Percentiles rank a stretch among this genome's conserved stretches.
Conservation (phyloP, 1,140 invertebrate genomes). For the Drosophila dunni region DNA sequence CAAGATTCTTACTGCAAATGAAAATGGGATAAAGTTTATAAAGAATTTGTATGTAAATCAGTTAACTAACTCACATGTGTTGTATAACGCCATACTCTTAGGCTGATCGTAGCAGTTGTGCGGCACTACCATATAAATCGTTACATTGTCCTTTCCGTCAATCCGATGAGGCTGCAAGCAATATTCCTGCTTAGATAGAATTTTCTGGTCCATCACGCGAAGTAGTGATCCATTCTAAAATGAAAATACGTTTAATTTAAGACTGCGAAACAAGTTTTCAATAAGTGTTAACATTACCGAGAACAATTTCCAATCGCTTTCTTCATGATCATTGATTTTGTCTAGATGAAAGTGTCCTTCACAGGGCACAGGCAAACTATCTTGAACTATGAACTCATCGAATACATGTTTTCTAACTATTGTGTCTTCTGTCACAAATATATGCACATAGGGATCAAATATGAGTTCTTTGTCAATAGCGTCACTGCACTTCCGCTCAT, state of each 20-base stretch:
- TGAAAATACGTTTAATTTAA: not conserved
- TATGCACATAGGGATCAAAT: conserved; percentile 49
- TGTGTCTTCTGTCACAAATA: conserved; percentile 47
- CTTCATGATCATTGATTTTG: conserved; percentile 15
- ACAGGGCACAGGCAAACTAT: conserved; percentile 58
- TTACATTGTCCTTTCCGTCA: not conserved
- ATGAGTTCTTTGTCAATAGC: conserved; percentile 7
- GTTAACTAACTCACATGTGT: conserved; percentile 24
- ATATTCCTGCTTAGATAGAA: conserved; percentile 55
- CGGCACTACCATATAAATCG: conserved; percentile 15
- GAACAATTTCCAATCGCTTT: conserved; percentile 52
- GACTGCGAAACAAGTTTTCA: not conserved
- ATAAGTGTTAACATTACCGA: conserved; percentile 48
- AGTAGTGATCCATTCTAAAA: conserved; percentile 58
- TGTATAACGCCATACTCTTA: not conserved
- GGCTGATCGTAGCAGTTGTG: conserved; percentile 35
- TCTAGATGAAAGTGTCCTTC: conserved; percentile 31
- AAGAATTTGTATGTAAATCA: not conserved
- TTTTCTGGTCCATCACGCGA: not conserved
- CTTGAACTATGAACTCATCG: conserved; percentile 58
- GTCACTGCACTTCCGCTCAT: conserved; percentile 23
- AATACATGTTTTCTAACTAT: conserved; percentile 40
- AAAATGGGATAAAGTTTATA: not conserved
- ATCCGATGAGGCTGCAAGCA: conserved; percentile 55
- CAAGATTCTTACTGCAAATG: conserved; percentile 86